A percentile compares a stretch with the other conserved stretches of the same genome.
Conservation (phyloP, 2,888 invertebrate genomes). For the Venusia cambrica region DNA sequence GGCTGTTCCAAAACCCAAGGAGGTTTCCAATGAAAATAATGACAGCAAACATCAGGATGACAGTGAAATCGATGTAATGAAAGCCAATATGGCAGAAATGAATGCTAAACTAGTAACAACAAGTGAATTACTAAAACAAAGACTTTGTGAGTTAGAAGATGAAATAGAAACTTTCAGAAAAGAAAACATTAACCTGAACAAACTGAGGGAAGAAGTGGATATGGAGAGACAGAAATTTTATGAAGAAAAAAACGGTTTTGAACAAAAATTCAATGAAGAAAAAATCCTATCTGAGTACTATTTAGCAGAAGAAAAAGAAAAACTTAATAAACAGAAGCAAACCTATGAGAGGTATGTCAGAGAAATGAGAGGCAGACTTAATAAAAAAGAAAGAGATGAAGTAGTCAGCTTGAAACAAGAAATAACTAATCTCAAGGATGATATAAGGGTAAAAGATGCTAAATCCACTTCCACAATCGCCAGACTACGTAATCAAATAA, state of each 20-base stretch:
- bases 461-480: slow-evolving; percentile 87
- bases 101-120: slow-evolving; percentile 75
- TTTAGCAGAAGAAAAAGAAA: slow-evolving; percentile 85
- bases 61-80: slow-evolving; percentile 52
- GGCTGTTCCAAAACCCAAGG: slow-evolving; percentile 34
- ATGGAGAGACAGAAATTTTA: slow-evolving; percentile 81
- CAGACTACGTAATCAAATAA: slow-evolving; percentile 86
- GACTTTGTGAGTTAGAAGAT: slow-evolving; percentile 84
- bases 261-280: slow-evolving; percentile 84
- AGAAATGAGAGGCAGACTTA: slow-evolving; percentile 84
- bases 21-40: slow-evolving; percentile 41
- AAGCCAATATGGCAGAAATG: slow-evolving; percentile 66
- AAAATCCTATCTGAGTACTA: slow-evolving; percentile 83
- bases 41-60: slow-evolving; percentile 47
- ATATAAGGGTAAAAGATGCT: slow-evolving; percentile 86
- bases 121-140: slow-evolving; percentile 81
- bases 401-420: slow-evolving; percentile 83
- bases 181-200: slow-evolving; percentile 70
- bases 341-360: slow-evolving; percentile 85
- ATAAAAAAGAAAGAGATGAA: slow-evolving; percentile 86
- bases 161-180: slow-evolving; percentile 80
- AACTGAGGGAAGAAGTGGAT: slow-evolving; percentile 83
- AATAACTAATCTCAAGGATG: slow-evolving; percentile 83
- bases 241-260: slow-evolving; percentile 81
- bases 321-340: slow-evolving; percentile 83